Evolutionary conservation across 2,797 vertebrate genomes (phyloP), one percentile per base, ranked within the genome.

Genomic region (Pseudochromis fuscus): DNA sequence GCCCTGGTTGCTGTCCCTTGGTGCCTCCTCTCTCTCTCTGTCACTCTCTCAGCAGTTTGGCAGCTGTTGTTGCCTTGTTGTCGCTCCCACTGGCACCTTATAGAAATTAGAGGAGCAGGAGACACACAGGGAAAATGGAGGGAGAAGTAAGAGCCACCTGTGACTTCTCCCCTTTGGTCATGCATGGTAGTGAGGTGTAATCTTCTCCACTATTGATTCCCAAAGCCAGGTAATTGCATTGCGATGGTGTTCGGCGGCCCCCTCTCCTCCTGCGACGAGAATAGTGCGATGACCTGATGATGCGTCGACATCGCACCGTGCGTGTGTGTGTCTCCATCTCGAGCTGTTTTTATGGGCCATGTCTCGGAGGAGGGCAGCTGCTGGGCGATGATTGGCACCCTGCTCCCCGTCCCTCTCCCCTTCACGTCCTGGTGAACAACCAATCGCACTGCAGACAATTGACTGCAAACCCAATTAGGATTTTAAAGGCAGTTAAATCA

Each of bases 41-140:
- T 45, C 48, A 64, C 31, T 23, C 75, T 65, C 38, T 55, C 81
- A 86, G 84, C 84, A 66, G 65, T 87, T 88, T 84, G 88, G 80
- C 92, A 92, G 91, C 91, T 92, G 93, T 84, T 83, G 79, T 73
- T 75, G 75, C 75, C 82, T 77, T 73, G 87, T 88, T 87, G 86
- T 89, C 81, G 67, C 77, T 78, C 77, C 81, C 74, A 57, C 72
- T 57, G 74, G 64, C 69, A 79, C 79, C 78, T 83, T 67, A 59
- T 68, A 78, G 46, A 46, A 71, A 55, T 76, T 45, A 48, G 51
- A 42, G 55, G 56, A 45, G 69, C 50, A 13, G 3, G 30, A 25
- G 69, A 15, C 73, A 74, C 62, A 67, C 48, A 62, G 75, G 65
- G 65, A 81, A n/a, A 67, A 81, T 46, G 74, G 53, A 73, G 56